phyloP scores from a whole-genome alignment of 1,140 invertebrate genomes.

The Ladona fulva region DNA sequence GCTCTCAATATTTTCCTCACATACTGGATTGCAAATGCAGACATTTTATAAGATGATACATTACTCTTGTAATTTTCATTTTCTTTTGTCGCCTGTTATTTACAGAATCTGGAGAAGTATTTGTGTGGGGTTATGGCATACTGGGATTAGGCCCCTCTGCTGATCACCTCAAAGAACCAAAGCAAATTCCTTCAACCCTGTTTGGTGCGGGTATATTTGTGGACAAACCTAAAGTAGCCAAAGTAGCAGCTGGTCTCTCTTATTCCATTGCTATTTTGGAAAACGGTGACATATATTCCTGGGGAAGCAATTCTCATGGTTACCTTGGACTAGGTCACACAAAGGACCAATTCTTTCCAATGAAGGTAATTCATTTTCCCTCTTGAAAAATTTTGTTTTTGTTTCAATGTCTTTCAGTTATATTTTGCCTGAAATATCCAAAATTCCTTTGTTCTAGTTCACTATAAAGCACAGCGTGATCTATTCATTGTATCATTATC shows the following conservation, averaged over 20 bases:
- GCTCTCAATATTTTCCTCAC: conserved; percentile 23
- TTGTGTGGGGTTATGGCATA: conserved; percentile 88
- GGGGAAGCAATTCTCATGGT: conserved; percentile 78
- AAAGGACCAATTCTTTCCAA: conserved; percentile 80
- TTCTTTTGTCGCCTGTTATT: conserved; percentile 23
- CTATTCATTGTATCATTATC: conserved; percentile 12
- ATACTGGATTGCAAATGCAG: conserved; percentile 18
- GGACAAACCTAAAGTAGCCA: conserved; percentile 50
- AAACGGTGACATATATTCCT: conserved; percentile 73
- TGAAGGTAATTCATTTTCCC: conserved; percentile 55
- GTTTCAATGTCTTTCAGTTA: conserved; percentile 16
- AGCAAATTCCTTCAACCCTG: conserved; percentile 61
- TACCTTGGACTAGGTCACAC: conserved; percentile 70
- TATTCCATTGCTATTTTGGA: conserved; percentile 74
- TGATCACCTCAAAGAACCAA: conserved; percentile 51
- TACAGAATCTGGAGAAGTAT: conserved; percentile 71
- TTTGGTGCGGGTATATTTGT: conserved; percentile 81
- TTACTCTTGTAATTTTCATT: conserved; percentile 4
- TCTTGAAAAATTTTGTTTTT: conserved; percentile 19
- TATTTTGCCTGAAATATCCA: conserved; percentile 11
- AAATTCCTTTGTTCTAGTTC: conserved; percentile 18
- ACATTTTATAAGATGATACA: conserved; percentile 23
- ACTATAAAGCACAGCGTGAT: too few relatives aligned
- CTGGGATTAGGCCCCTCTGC: conserved; percentile 78
- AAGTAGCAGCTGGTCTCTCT: conserved; percentile 62